Base-by-base conservation (phyloP, 2,888 invertebrate genomes). In the Drosophila meridionalis region DNA sequence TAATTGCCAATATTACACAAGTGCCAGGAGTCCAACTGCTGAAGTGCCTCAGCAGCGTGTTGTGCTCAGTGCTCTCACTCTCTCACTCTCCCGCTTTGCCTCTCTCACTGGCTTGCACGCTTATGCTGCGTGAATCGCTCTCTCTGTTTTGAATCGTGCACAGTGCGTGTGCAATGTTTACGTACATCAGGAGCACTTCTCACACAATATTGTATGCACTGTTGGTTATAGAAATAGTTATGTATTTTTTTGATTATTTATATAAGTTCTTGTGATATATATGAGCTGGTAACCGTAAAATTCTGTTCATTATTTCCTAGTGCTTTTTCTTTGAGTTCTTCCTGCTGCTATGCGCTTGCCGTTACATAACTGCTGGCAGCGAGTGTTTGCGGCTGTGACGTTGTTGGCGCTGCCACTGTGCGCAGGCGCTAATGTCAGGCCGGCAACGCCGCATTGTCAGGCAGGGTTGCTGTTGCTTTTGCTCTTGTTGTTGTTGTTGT, bases 1-100 rank as follows among this genome's bases (percentile, higher is more conserved):
- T 87, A 87, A 87, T 87, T 87, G 87, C 87, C 89, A 87, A 87
- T 87, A 87, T 88, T 86, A 87, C 87, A 88, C 87, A 88, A 87
- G 89, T 86, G 89, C 65, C 82, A 52, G 52, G 52, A 82, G 55
- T 40, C 40, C 40, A 40, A 32, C 52, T 68, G 72, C 69, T 74
- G 61, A 81, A 70, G 73, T 83, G 82, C 86, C 75, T 47, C 11
- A 66, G 85, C 76, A 80, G 86, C 76, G 57, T 66, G 20, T 20
- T 20, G 20, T 20, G 20, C 20, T 20, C 20, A 20, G 20, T 20
- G 40, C 72, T 69, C 61, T 68, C 34, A 67, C 42, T 40, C 38
- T 40, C n/a, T 28, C 20, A 47, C 28, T 36, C 43, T 36, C 38
- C 38, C 36, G 11, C 55, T 56, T 36, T 32, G 9, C 4, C 50